Evolutionary conservation across 2,113 vertebrate species (phyloP), one percentile per base, ranked within the genome.

Genomic region (Epinephelus moara): DNA sequence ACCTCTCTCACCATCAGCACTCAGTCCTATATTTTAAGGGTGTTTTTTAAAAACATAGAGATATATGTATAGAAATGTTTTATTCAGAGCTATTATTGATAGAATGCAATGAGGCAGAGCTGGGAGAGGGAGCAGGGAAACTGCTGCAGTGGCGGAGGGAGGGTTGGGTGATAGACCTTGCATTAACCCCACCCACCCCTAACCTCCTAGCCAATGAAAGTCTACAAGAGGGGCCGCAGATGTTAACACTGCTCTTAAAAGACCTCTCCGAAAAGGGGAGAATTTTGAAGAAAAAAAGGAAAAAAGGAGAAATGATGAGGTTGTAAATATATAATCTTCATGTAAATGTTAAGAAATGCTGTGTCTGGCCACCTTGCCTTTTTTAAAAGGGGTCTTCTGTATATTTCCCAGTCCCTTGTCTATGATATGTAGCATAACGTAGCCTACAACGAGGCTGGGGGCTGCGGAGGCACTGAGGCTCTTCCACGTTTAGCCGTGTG

Each of bases 281-380:
- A 84, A 89, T 82, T 82, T 85, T 69, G 68, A 87, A 75, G 75
- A 82, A 84, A 80, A 68, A 68, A 74, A 33, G 1, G 2, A 70
- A 73, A 75, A 79, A 81, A 70, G 30, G 75, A 80, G 71, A 88
- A 91, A 91, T 94, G 92, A 91, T 92, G 92, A 94, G 94, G 94
- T 94, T 96, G 95, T 96, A 95, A 94, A 96, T 96, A 95, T 94
- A 94, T 94, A 95, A 95, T 96, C 94, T 95, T 95, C 93, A 94
- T 94, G 91, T 93, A 91, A 93, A 93, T 91, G 81, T 85, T 90
- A 88, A 91, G n/a, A 91, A 70, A 87, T 78, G 90, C 94, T 95
- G 94, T 60, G 89, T 69, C 85, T 75, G 82, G 80, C 86, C 69
- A 74, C 66, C 80, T 85, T 88, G 92, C 91, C 91, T 92, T 88